Evolutionary conservation across 2,888 invertebrate species (phyloP).

Genomic region (Trachelus tabidus): DNA sequence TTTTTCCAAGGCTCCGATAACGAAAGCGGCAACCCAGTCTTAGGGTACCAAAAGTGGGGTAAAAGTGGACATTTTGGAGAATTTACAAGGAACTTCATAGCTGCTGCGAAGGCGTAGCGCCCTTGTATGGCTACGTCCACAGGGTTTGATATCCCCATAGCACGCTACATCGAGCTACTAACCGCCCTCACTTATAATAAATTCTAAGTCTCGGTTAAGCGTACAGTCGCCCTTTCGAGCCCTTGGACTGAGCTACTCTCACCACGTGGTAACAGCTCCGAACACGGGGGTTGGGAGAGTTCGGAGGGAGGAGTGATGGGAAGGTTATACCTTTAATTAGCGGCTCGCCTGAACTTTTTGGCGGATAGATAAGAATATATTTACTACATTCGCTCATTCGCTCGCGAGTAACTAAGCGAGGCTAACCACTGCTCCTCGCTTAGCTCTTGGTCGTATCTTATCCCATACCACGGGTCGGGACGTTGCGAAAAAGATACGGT

Average conservation of each 20-base stretch:
- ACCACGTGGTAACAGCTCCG: slow-evolving; percentile 15
- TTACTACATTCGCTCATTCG: slow-evolving; percentile 42
- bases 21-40: background rate
- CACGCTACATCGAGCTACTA: slow-evolving; percentile 30
- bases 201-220: slow-evolving; percentile 36
- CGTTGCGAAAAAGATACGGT: slow-evolving; percentile 36
- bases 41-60: background rate
- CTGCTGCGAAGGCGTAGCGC: background rate
- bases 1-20: background rate
- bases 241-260: slow-evolving; percentile 3
- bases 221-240: slow-evolving; percentile 17
- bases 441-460: slow-evolving; percentile 43
- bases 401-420: slow-evolving; percentile 34
- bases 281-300: background rate
- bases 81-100: background rate
- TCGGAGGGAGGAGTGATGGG: slow-evolving; percentile 26
- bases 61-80: background rate
- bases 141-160: slow-evolving; percentile 32
- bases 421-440: slow-evolving; percentile 41
- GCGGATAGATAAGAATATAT: slow-evolving; percentile 59
- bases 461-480: slow-evolving; percentile 28
- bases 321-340: slow-evolving; percentile 59
- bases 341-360: slow-evolving; percentile 55
- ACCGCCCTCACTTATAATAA: slow-evolving; percentile 35
- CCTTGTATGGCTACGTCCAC: slow-evolving; percentile 8